Evolutionary conservation across 2,113 vertebrate species (phyloP).

Genomic region (Tragulus kanchil): DNA sequence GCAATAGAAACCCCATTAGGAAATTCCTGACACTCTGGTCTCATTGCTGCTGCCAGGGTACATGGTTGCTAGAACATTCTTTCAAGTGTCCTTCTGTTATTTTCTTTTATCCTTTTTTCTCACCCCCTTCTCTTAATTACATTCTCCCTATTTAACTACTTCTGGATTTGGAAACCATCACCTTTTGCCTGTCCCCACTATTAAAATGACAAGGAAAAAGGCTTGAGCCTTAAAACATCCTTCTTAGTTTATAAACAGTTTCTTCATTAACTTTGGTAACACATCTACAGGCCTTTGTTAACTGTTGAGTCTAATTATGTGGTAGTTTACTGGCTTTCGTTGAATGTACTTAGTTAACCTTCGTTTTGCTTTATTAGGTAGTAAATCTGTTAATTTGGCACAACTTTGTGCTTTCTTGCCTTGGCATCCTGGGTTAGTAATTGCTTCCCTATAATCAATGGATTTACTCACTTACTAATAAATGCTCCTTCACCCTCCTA

Average conservation of each 20-base stretch:
- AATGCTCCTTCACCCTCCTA: constrained; percentile 52
- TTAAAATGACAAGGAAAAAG: not conserved
- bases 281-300: constrained; percentile 30
- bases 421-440: constrained; percentile 52
- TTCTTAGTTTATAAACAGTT: constrained; percentile 38
- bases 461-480: constrained; percentile 71
- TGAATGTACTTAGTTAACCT: constrained; percentile 64
- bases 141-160: not conserved
- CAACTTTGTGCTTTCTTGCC: constrained; percentile 65
- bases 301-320: constrained; percentile 66
- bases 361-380: constrained; percentile 69
- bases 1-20: not conserved
- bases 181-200: not conserved
- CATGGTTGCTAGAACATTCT: not conserved
- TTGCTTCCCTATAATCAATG: constrained; percentile 58
- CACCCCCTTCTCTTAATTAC: not conserved
- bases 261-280: constrained; percentile 46
- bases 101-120: not conserved
- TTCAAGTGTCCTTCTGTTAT: not conserved
- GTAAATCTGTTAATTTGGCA: constrained; percentile 74
- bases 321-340: constrained; percentile 64
- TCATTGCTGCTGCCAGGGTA: not conserved
- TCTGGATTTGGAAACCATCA: not conserved
- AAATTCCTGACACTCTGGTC: not conserved
- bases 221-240: not conserved